phyloP scores from a whole-genome alignment of 2,888 invertebrate species.

The Aphodius granarius region DNA sequence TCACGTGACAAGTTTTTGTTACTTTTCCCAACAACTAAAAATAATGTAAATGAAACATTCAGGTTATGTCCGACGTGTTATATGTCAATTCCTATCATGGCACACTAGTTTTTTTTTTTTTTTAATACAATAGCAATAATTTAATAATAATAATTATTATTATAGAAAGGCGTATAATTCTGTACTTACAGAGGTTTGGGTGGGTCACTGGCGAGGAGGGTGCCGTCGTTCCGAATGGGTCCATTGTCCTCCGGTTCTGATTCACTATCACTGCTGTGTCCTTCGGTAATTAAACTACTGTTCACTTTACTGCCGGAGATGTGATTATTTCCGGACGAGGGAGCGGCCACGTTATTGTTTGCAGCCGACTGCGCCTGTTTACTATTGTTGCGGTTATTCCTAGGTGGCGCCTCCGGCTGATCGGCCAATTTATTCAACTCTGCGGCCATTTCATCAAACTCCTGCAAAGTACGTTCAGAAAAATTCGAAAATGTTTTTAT shows the following conservation, averaged over 20 bases:
- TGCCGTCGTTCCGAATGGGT: conserved; percentile 86
- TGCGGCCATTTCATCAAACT: conserved; percentile 94
- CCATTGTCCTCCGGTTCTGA: conserved; percentile 83
- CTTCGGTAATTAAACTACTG: conserved; percentile 59
- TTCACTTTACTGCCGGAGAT: conserved; percentile 50
- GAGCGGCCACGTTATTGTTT: conserved; percentile 48
- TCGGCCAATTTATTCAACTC: conserved; percentile 92
- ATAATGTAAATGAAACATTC: no score
- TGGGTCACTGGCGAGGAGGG: conserved; percentile 93
- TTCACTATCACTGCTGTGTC: conserved; percentile 76
- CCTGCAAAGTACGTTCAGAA: conserved; percentile 62
- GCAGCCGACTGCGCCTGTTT: conserved; percentile 45
- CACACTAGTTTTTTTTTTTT: no score
- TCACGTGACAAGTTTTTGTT: no score
- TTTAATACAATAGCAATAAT: no score
- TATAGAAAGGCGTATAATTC: no score
- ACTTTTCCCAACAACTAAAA: no score
- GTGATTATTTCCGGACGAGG: conserved; percentile 46
- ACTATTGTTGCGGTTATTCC: conserved; percentile 58
- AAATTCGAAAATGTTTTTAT: no score
- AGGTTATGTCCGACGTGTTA: no score
- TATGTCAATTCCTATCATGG: no score
- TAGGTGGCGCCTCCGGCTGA: conserved; percentile 72
- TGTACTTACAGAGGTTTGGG: conserved; percentile 91
- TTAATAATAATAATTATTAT: no score